Evolutionary conservation across 1,140 invertebrate genomes (phyloP).

Genomic region (Drosophila sucinea): DNA sequence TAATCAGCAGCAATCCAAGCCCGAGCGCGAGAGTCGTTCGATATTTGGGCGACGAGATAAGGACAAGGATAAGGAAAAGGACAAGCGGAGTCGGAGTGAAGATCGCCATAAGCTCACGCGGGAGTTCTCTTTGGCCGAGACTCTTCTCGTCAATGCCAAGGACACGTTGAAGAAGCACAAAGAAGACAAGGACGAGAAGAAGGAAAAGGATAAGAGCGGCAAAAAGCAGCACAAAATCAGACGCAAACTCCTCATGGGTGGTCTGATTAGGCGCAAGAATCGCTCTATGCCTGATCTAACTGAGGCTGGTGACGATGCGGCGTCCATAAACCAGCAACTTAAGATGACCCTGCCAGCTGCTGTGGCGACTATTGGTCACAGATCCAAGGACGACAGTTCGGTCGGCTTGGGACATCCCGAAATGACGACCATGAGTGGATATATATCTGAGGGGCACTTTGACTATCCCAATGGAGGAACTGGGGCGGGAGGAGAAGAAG

Average conservation of each 20-base stretch:
- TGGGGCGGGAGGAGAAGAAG: not conserved
- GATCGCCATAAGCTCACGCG: constrained; percentile 89
- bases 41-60: constrained; percentile 86
- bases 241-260: constrained; percentile 94
- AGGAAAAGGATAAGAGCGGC: constrained; percentile 88
- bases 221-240: constrained; percentile 96
- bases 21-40: constrained; percentile 85
- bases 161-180: constrained; percentile 87
- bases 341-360: constrained; percentile 41
- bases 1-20: constrained; percentile 43
- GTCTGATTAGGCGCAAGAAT: constrained; percentile 93
- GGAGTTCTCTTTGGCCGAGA: constrained; percentile 87
- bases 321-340: not conserved
- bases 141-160: constrained; percentile 84
- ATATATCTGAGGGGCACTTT: constrained; percentile 93
- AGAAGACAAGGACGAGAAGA: constrained; percentile 86
- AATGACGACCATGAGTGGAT: constrained; percentile 87
- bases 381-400: constrained; percentile 85
- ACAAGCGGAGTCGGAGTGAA: constrained; percentile 92
- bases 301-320: constrained; percentile 86
- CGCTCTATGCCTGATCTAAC: constrained; percentile 95
- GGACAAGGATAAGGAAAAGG: constrained; percentile 86
- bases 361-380: constrained; percentile 84
- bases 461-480: constrained; percentile 85
- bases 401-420: constrained; percentile 85